Evolutionary conservation across 2,888 invertebrate genomes (phyloP).

Genomic region (Terebella lapidaria): DNA sequence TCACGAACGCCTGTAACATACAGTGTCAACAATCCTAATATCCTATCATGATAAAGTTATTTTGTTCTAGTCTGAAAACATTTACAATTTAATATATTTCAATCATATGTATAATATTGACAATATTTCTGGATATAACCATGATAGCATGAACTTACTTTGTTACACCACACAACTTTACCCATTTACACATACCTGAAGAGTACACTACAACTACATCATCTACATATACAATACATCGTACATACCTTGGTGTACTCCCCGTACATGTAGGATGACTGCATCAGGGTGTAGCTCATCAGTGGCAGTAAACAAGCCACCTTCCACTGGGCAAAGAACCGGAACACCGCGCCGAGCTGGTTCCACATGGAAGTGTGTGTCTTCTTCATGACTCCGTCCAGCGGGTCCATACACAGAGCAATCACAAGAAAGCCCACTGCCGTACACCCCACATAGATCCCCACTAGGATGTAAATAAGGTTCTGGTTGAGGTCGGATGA

Average conservation of each 20-base stretch:
- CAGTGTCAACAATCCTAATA: background rate
- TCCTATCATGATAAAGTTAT: too few relatives aligned
- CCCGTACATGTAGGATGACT: conserved; percentile 42
- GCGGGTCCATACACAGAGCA: conserved; percentile 34
- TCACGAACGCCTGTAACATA: conserved; percentile 41
- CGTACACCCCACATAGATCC: conserved; percentile 34
- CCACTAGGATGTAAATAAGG: conserved; percentile 32
- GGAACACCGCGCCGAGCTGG: conserved; percentile 31
- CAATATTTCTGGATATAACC: too few relatives aligned
- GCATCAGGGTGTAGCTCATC: conserved; percentile 38
- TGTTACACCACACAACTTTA: too few relatives aligned
- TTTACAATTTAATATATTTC: too few relatives aligned
- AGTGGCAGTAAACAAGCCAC: conserved; percentile 36
- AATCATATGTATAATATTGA: too few relatives aligned
- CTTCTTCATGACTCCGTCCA: conserved; percentile 28
- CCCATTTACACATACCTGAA: too few relatives aligned
- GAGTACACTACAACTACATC: too few relatives aligned
- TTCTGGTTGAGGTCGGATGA: conserved; percentile 8
- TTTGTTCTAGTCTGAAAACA: too few relatives aligned
- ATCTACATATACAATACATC: too few relatives aligned
- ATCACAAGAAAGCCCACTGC: conserved; percentile 33
- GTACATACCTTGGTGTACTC: conserved; percentile 44
- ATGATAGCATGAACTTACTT: too few relatives aligned
- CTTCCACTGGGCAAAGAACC: conserved; percentile 31
- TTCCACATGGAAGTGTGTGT: conserved; percentile 16